Conservation (phyloP, 2,797 vertebrate genomes). For the Potorous gilbertii region DNA sequence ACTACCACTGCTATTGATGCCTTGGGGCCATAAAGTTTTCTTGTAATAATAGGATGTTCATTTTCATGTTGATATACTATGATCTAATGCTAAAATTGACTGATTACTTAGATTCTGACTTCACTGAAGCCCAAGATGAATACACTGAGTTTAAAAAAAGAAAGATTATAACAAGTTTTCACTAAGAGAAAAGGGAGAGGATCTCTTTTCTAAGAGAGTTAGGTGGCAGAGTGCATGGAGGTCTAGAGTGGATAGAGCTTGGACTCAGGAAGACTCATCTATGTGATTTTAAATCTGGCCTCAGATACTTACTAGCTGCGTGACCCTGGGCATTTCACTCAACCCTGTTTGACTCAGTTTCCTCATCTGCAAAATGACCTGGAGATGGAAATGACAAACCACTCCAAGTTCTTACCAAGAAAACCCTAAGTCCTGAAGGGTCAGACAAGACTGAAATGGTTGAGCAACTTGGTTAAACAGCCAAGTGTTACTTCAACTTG, state of each 20-base stretch:
- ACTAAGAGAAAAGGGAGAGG: not conserved
- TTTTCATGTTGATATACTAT: not conserved
- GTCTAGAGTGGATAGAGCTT: not conserved
- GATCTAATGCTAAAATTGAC: not conserved
- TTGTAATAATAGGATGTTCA: not conserved
- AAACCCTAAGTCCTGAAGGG: not conserved
- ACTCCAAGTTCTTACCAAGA: not conserved
- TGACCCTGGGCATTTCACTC: not conserved
- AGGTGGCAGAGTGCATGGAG: not conserved
- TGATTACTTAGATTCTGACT: not conserved
- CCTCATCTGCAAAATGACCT: not conserved
- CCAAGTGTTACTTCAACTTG: not conserved
- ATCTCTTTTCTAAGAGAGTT: not conserved
- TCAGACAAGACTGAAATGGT: not conserved
- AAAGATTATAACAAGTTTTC: not conserved
- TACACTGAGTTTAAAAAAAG: not conserved
- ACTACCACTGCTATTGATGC: not conserved
- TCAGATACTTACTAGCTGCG: not conserved
- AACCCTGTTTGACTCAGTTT: not conserved
- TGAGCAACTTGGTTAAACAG: not conserved
- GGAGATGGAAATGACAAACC: not conserved
- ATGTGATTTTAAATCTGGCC: not conserved
- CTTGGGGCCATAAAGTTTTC: fast-evolving
- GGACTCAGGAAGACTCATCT: not conserved
- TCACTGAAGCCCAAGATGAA: not conserved